phyloP scores from a whole-genome alignment of 2,888 invertebrate genomes.

The Phrixothrix hirtus region DNA sequence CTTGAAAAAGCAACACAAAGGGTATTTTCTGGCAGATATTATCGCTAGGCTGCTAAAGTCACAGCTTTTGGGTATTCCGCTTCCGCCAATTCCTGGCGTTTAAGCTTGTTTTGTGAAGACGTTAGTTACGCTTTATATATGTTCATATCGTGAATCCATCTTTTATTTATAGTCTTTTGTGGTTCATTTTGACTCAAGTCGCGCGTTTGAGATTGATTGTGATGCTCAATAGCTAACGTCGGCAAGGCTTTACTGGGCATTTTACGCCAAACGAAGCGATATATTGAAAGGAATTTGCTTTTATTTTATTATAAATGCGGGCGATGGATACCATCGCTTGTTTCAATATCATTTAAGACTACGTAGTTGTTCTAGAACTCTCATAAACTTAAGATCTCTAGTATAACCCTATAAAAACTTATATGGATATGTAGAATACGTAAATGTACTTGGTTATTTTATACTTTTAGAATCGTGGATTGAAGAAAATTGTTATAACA shows the following conservation, averaged over 20 bases:
- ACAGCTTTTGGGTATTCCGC: conserved; percentile 17
- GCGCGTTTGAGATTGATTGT: conserved; percentile 33
- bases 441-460: conserved; percentile 12
- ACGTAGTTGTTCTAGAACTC: no score
- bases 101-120: conserved; percentile 21
- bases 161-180: conserved; percentile 35
- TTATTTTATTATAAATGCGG: conserved; percentile 33
- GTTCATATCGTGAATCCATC: conserved; percentile 32
- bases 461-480: conserved; percentile 14
- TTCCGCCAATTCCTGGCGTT: conserved; percentile 20
- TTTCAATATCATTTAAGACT: no score
- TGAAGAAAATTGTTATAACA: conserved; percentile 23
- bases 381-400: no score
- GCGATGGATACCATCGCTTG: conserved; percentile 31
- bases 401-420: no score
- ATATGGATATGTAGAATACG: conserved; percentile 1
- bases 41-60: conserved; percentile 13
- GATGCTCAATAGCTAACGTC: conserved; percentile 32
- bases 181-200: conserved; percentile 31
- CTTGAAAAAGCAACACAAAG: conserved; percentile 11
- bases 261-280: conserved; percentile 28
- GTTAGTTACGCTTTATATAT: conserved; percentile 25
- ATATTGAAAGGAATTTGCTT: conserved; percentile 31
- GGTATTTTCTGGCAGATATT: conserved; percentile 16
- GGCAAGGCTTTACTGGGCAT: conserved; percentile 31